Base-by-base conservation (phyloP, 2,888 invertebrate species). In the Lypha dubia region DNA sequence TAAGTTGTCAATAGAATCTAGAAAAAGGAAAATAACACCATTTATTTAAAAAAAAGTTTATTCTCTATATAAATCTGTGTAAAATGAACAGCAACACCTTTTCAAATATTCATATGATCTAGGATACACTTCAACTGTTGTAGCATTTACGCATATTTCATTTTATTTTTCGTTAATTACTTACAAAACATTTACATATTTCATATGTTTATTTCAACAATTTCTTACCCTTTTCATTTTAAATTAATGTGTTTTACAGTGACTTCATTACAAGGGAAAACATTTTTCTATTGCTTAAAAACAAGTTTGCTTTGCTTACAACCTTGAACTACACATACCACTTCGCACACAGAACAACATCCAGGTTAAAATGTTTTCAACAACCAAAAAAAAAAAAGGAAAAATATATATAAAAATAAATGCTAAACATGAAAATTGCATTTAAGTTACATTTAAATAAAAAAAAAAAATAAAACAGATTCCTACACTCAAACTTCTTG, bases 251-350 rank as follows among this genome's bases (percentile, higher is more conserved):
- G 7, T 20, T 20, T 44, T 58, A 32, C 32, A 60, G 22, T 46
- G 22, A 71, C 46, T 60, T 46, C 2, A 32, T 35, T 44, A 15
- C 9, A 35, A 13, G 15, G 13, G n/a, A 22, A 22, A 62, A n/a
- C n/a, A n/a, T n/a, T n/a, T n/a, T n/a, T n/a, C n/a, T n/a, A n/a
- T n/a, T n/a, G n/a, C n/a, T n/a, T n/a, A n/a, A 41, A 44, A 4
- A 58, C 13, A 11, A 38, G 11, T 1, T 11, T 38, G 11, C 17
- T 4, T 17, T 71, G 38, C 49, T 20, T 5, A 28, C 65, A 75
- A 56, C 75, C 75, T 75, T 75, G 63, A 75, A 65, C 75, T 65
- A 63, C 63, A 63, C 62, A 62, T 11, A 11, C 15, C 11, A 41
- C 28, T 53, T 53, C 62, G 74, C 62, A n/a, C n/a, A 41, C 11